A percentile compares a stretch with the other conserved stretches of the same genome.
Evolutionary conservation across 2,797 vertebrate genomes (phyloP).

Genomic region (Carapus acus): DNA sequence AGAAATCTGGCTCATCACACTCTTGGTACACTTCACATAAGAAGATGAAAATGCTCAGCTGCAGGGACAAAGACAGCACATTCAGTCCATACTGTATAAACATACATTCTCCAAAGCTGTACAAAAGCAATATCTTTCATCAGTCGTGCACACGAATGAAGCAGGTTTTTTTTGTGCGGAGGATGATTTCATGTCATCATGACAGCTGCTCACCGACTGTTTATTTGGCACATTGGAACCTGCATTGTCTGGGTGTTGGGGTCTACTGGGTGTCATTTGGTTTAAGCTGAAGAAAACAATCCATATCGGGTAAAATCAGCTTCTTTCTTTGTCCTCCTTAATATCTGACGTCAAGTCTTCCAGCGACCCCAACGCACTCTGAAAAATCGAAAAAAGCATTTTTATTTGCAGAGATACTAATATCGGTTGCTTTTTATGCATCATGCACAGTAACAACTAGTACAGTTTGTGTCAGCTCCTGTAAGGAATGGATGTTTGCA

Average conservation of each 20-base stretch:
- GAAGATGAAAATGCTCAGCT: too few relatives aligned
- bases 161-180: too few relatives aligned
- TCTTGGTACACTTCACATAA: too few relatives aligned
- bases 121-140: conserved; percentile 30
- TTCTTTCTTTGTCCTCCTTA: conserved; percentile 9
- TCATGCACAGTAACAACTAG: too few relatives aligned
- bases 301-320: conserved; percentile 33
- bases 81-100: conserved; percentile 5
- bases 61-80: conserved; percentile 14
- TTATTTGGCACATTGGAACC: conserved; percentile 19
- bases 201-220: conserved; percentile 13
- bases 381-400: background rate
- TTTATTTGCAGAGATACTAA: too few relatives aligned
- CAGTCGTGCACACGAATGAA: background rate
- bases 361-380: conserved; percentile 23
- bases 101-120: conserved; percentile 27
- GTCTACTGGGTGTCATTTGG: conserved; percentile 23
- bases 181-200: background rate
- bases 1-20: too few relatives aligned
- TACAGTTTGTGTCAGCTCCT: too few relatives aligned
- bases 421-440: too few relatives aligned
- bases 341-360: conserved; percentile 3
- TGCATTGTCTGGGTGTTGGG: conserved; percentile 15
- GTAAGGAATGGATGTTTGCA: too few relatives aligned
- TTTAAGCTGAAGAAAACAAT: conserved; percentile 35